phyloP scores from a whole-genome alignment of 2,888 invertebrate species.

The Odontocerum albicorne region DNA sequence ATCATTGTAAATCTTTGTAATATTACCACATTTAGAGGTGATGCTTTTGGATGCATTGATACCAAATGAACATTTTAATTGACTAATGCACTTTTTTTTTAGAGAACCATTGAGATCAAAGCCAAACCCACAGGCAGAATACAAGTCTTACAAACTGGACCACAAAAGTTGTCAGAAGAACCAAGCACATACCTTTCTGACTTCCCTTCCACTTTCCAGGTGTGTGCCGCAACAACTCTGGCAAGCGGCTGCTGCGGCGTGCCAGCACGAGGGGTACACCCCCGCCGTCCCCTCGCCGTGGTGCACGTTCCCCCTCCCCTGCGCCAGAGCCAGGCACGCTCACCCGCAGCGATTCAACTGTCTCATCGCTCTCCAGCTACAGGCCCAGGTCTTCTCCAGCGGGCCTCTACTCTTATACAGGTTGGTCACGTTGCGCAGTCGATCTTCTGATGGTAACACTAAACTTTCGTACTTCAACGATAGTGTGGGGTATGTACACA shows the following conservation, averaged over 20 bases:
- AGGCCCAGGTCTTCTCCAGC: constrained; percentile 78
- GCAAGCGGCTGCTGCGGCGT: constrained; percentile 54
- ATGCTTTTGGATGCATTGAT: too few species aligned
- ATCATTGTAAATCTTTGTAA: too few species aligned
- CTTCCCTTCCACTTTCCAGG: constrained; percentile 48
- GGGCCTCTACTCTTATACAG: constrained; percentile 76
- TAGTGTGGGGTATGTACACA: too few species aligned
- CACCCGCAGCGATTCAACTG: constrained; percentile 44
- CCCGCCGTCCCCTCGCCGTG: constrained; percentile 43
- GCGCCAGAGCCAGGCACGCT: constrained; percentile 4
- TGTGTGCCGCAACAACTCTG: constrained; percentile 54
- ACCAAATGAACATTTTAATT: too few species aligned
- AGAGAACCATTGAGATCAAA: too few species aligned
- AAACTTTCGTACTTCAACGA: too few species aligned
- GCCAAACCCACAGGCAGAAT: too few species aligned
- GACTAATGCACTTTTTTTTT: too few species aligned
- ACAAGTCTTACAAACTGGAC: too few species aligned
- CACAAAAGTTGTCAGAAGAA: background rate
- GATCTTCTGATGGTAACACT: too few species aligned
- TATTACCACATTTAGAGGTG: too few species aligned
- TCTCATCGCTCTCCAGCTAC: constrained; percentile 53
- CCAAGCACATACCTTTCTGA: background rate
- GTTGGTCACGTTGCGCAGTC: too few species aligned
- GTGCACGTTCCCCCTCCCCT: constrained; percentile 47
- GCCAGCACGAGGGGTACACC: constrained; percentile 50